Base-by-base conservation (phyloP, 2,888 invertebrate genomes). In the Cheilosia scutellata region DNA sequence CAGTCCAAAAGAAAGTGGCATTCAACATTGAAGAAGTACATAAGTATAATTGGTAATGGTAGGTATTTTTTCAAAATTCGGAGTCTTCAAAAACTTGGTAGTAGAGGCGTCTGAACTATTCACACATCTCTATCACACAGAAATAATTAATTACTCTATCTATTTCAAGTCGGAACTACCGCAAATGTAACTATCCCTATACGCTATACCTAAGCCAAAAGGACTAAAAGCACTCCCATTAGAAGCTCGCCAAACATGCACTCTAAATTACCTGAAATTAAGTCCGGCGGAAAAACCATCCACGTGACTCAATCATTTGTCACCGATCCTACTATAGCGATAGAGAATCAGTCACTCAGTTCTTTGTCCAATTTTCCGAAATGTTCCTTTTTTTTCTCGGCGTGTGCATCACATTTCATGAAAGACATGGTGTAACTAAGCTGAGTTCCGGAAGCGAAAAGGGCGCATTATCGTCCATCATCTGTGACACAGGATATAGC, bases 401-500 rank as follows among this genome's bases (percentile, higher is more conserved):
- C 62, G 29, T 42, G 65, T 72, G 62, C 76, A 60, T 71, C 66
- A 49, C 71, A 78, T 55, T 58, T 71, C 66, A 51, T 11, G 51
- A 44, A 49, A 47, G 76, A 82, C 76, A 75, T 77, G 53, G 76
- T 82, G 82, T 76, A 86, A 86, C 76, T 82, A 72, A 66, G 72
- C 72, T 68, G 31, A 82, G 76, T 77, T 86, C 60, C 86, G 82
- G 82, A 77, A 86, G 76, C 60, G 76, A 68, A 82, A 77, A 77
- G 70, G 60, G 71, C 68, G 77, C 74, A 87, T 87, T 87, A 87
- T 82, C 82, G 82, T 87, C 82, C 82, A 87, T 87, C 87, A 87
- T 87, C 82, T 72, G 58, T 82, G 82, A 77, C 82, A 82, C 53
- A 58, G 77, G 70, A 82, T 77, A 82, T 55, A 37, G 37, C 70